phyloP scores from a whole-genome alignment of 2,113 vertebrate genomes.

The Microcebus ravelobensis region DNA sequence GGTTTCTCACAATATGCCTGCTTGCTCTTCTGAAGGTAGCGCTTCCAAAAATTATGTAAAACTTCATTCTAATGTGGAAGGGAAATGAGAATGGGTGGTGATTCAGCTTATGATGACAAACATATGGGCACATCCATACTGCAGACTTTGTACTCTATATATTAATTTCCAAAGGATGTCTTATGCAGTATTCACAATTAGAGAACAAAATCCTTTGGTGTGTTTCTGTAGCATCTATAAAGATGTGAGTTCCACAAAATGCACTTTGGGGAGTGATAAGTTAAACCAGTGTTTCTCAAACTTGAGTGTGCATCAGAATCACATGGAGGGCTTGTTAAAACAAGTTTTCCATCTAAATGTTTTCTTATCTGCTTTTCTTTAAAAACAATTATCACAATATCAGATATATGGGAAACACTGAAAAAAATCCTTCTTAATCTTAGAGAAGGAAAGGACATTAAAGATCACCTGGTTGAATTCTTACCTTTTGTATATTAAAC shows the following conservation, averaged over 20 bases:
- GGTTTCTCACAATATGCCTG: conserved; percentile 88
- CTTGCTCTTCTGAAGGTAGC: conserved; percentile 92
- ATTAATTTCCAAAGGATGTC: background rate
- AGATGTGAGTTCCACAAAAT: background rate
- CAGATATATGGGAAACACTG: background rate
- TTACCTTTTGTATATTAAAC: background rate
- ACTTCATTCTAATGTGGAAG: conserved; percentile 86
- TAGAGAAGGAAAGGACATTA: background rate
- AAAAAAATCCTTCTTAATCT: background rate
- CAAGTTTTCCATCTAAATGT: background rate
- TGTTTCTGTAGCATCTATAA: background rate
- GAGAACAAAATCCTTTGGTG: background rate
- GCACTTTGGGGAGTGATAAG: background rate
- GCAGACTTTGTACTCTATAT: background rate
- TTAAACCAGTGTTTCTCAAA: background rate
- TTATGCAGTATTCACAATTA: background rate
- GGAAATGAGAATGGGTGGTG: background rate
- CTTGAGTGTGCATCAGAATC: background rate
- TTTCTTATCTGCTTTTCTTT: background rate
- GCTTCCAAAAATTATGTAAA: conserved; percentile 91
- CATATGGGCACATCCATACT: no score
- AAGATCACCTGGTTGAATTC: background rate
- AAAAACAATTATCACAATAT: background rate
- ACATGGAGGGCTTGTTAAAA: background rate
- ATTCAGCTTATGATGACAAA: background rate